Conservation (phyloP, 2,888 invertebrate genomes). For the Volucella zonaria region DNA sequence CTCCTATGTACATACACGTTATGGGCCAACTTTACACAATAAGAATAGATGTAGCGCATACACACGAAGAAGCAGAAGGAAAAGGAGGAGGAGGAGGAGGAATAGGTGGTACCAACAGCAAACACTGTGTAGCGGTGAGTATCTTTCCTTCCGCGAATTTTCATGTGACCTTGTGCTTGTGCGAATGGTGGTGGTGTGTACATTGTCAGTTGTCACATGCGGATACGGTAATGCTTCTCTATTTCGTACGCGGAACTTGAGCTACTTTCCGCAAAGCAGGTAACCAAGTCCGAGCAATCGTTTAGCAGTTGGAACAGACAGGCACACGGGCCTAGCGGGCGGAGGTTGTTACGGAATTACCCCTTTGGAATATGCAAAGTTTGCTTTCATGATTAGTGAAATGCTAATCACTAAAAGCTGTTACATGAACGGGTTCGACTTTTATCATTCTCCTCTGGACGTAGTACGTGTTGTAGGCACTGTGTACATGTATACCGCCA, state of each 20-base stretch:
- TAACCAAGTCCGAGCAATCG: slow-evolving; percentile 1
- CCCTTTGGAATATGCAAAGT: slow-evolving; percentile 48
- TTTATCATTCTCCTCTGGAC: slow-evolving; percentile 20
- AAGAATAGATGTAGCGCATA: slow-evolving; percentile 38
- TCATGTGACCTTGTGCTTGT: slow-evolving; percentile 62
- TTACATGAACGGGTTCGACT: slow-evolving; percentile 64
- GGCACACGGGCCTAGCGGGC: no score
- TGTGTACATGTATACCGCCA: no score
- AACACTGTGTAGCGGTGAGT: no score
- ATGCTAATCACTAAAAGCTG: slow-evolving; percentile 65
- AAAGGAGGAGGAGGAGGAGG: background rate
- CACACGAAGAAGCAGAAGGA: no score
- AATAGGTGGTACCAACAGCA: background rate
- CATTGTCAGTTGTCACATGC: slow-evolving; percentile 61
- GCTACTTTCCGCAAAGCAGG: slow-evolving; percentile 45
- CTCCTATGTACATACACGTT: slow-evolving; percentile 39
- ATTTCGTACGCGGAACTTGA: slow-evolving; percentile 63
- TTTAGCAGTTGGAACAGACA: no score
- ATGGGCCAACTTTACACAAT: slow-evolving; percentile 45
- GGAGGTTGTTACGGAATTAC: background rate
- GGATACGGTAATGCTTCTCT: slow-evolving; percentile 53
- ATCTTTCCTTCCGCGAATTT: slow-evolving; percentile 69
- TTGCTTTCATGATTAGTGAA: slow-evolving; percentile 59
- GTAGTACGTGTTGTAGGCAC: no score
- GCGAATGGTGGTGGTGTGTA: slow-evolving; percentile 46